A percentile compares a stretch with the other conserved stretches of the same genome.
Conservation (phyloP, 1,140 invertebrate species). For the Mercenaria mercenaria region DNA sequence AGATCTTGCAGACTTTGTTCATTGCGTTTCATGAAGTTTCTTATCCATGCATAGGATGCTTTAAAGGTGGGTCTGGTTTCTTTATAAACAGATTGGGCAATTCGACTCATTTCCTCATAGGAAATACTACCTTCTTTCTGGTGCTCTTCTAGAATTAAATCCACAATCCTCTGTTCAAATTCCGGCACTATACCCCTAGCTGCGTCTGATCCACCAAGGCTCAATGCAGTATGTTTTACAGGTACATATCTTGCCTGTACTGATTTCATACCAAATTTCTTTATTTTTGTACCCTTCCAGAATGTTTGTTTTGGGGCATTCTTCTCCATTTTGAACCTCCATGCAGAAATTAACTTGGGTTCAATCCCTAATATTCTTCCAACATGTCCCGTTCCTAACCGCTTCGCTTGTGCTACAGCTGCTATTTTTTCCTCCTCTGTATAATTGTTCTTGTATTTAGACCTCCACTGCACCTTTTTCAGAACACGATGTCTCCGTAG, state of each 20-base stretch:
- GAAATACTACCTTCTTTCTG: constrained; percentile 62
- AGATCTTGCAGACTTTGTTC: constrained; percentile 31
- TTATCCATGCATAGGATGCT: constrained; percentile 62
- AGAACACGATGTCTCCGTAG: constrained; percentile 46
- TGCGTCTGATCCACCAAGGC: constrained; percentile 23
- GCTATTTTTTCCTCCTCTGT: constrained; percentile 60
- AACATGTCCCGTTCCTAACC: constrained; percentile 55
- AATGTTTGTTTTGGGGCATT: constrained; percentile 40
- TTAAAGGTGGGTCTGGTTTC: constrained; percentile 61
- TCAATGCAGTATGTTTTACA: background rate
- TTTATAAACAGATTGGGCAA: constrained; percentile 61
- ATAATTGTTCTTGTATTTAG: constrained; percentile 63
- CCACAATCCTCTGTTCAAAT: constrained; percentile 61
- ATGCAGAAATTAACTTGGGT: constrained; percentile 56
- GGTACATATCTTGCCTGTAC: constrained; percentile 23
- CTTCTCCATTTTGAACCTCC: constrained; percentile 63
- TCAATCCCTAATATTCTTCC: constrained; percentile 57
- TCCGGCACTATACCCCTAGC: constrained; percentile 60
- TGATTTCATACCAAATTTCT: constrained; percentile 43
- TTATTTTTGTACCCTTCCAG: constrained; percentile 62
- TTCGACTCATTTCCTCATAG: constrained; percentile 58
- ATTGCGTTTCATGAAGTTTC: constrained; percentile 63
- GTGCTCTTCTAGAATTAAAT: constrained; percentile 55
- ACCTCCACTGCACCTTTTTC: constrained; percentile 48
- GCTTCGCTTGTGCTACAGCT: constrained; percentile 42